A percentile compares a stretch with the other conserved stretches of the same genome.
Evolutionary conservation across 35 echinoderm and acorn worm species (phyloP).

Genomic region (Ptychodera flava): DNA sequence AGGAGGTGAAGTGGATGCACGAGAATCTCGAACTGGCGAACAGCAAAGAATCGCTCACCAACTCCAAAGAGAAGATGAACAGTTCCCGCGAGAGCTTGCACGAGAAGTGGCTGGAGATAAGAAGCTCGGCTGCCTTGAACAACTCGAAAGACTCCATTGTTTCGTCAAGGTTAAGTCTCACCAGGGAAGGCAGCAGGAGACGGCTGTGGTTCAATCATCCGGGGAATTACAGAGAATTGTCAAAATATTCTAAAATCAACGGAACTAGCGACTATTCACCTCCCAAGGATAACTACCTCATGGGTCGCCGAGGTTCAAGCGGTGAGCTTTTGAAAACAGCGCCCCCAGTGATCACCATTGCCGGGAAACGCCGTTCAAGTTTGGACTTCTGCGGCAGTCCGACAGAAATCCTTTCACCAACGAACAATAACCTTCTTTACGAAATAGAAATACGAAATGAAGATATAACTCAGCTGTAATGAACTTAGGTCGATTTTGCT

Average conservation of each 20-base stretch:
- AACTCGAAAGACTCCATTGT: neutral
- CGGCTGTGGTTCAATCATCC: neutral
- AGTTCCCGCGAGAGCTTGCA: neutral
- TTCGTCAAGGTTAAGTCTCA: neutral
- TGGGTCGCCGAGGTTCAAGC: neutral
- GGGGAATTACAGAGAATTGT: neutral
- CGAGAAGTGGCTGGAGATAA: neutral
- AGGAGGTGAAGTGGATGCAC: neutral
- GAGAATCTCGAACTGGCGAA: neutral
- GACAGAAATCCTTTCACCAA: neutral
- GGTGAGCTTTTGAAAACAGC: neutral
- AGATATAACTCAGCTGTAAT: neutral
- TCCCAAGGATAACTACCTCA: neutral
- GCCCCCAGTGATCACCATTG: neutral
- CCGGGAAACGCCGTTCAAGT: neutral
- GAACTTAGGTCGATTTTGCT: no score
- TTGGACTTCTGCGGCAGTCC: neutral
- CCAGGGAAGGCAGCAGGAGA: neutral
- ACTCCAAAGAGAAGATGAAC: neutral
- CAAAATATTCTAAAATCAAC: neutral
- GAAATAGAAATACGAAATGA: neutral
- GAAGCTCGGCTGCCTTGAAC: neutral
- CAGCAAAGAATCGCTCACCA: neutral
- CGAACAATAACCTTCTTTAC: neutral
- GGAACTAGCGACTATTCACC: neutral